Conservation (phyloP, 1,140 invertebrate species). For the Zaprionus davidi region DNA sequence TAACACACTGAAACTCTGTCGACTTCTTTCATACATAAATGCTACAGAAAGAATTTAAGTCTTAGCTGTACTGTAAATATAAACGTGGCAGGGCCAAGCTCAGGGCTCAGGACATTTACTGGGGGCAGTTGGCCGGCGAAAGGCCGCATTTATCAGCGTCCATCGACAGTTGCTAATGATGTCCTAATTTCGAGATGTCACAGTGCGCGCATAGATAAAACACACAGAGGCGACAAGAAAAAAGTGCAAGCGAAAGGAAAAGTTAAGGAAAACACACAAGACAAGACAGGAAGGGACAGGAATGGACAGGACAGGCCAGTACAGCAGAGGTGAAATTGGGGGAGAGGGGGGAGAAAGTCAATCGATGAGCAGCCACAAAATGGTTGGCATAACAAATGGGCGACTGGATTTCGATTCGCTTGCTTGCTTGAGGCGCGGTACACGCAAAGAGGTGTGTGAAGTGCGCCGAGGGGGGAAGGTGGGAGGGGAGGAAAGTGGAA, state of each 20-base stretch:
- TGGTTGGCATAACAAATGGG: constrained; percentile 68
- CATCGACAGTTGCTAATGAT: constrained; percentile 83
- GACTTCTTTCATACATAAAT: too few species aligned
- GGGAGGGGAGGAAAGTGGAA: too few species aligned
- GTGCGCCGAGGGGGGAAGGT: too few species aligned
- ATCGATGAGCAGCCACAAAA: constrained; percentile 55
- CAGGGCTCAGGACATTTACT: background rate
- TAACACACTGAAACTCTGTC: too few species aligned
- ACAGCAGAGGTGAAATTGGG: background rate
- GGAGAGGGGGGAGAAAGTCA: constrained; percentile 33
- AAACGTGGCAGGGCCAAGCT: background rate
- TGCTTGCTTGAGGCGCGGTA: background rate
- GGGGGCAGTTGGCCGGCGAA: constrained; percentile 29
- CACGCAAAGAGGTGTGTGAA: background rate
- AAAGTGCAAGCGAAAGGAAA: constrained; percentile 11
- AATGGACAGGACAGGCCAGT: constrained; percentile 20
- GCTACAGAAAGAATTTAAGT: background rate
- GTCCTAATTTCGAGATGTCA: constrained; percentile 81
- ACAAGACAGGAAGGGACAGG: background rate
- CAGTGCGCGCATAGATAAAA: constrained; percentile 68
- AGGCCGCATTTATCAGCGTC: constrained; percentile 67
- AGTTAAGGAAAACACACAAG: too few species aligned
- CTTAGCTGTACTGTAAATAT: background rate
- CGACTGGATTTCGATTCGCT: constrained; percentile 26
- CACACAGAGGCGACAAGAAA: background rate